Evolutionary conservation across 1,140 invertebrate species (phyloP), one percentile per base, ranked within the genome.

Genomic region (Potamilus streckersoni): DNA sequence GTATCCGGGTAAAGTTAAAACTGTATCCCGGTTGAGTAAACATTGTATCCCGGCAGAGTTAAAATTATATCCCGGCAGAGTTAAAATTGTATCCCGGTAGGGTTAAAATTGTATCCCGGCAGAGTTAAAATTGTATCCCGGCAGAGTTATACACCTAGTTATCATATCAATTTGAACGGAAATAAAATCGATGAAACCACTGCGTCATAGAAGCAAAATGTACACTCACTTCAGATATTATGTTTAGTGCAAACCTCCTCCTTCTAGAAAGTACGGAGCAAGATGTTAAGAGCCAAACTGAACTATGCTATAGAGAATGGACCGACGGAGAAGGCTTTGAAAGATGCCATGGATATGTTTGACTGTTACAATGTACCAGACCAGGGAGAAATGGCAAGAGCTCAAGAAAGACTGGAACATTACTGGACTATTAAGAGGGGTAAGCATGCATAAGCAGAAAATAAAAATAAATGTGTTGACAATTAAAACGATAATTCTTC

Each of bases 381-480:
- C 58, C 49, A 77, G 31, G 75, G 75, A 19, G 75, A 77, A 61
- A 12, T 60, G 56, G 23, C 23, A 55, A 17, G 63, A 55, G 75
- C 70, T 8, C 16, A 67, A 12, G 58, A 61, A 2, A 77, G 73
- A 69, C 38, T 77, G 5, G 73, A 77, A 59, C 64, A 72, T 27
- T 77, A 77, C 69, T 77, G 75, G 75, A 65, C 72, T 31, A 55
- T 71, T 15, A 77, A 77, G 49, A 60, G 59, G 64, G 75, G 75
- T 77, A 13, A 16, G 49, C 0, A 68, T 20, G 19, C 60, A 12
- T 8, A n/a, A n/a, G 12, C 6, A n/a, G 19, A 23, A 2, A 4
- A n/a, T n/a, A 61, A 19, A 23, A 19, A 8, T 0, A 4, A n/a
- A 23, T 62, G 6, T 62, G 19, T 14, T 11, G 19, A 61, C 17